A percentile compares a stretch with the other conserved stretches of the same genome.
Evolutionary conservation across 2,113 vertebrate species (phyloP).

Genomic region (Dasyurus viverrinus): DNA sequence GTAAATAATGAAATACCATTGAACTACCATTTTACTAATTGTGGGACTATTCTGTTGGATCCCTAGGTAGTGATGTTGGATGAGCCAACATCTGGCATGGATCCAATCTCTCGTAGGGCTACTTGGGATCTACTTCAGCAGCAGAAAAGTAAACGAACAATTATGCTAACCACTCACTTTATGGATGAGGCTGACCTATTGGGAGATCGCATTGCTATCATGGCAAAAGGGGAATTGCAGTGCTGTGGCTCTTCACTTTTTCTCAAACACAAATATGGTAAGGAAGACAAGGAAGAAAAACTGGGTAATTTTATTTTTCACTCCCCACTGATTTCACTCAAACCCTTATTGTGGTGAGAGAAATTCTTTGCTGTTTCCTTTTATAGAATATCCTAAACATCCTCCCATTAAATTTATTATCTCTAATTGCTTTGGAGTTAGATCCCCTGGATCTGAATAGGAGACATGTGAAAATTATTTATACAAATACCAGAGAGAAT

Average conservation of each 20-base stretch:
- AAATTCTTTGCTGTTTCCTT: slow-evolving; percentile 29
- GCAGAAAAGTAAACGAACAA: slow-evolving; percentile 90
- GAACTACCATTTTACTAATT: slow-evolving; percentile 52
- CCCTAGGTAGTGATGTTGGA: slow-evolving; percentile 94
- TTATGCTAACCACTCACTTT: slow-evolving; percentile 95
- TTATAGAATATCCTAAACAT: not conserved
- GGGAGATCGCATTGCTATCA: slow-evolving; percentile 93
- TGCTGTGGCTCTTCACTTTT: slow-evolving; percentile 94
- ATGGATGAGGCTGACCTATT: slow-evolving; percentile 97
- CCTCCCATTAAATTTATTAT: not conserved
- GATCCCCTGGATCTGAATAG: not conserved
- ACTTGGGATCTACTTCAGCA: slow-evolving; percentile 94
- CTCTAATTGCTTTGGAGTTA: not conserved
- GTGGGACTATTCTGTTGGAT: not conserved
- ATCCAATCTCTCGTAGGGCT: slow-evolving; percentile 92
- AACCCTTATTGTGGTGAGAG: not conserved
- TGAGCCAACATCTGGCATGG: slow-evolving; percentile 95
- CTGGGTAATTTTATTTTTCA: not conserved
- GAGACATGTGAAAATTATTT: not conserved
- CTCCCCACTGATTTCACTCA: not conserved
- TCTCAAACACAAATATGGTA: slow-evolving; percentile 95
- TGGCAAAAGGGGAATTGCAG: slow-evolving; percentile 94
- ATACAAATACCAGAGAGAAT: not conserved
- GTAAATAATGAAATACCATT: not conserved
- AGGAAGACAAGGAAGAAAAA: not conserved